Evolutionary conservation across 2,888 invertebrate genomes (phyloP), one percentile per base, ranked within the genome.

Genomic region (Pinctada fucata): DNA sequence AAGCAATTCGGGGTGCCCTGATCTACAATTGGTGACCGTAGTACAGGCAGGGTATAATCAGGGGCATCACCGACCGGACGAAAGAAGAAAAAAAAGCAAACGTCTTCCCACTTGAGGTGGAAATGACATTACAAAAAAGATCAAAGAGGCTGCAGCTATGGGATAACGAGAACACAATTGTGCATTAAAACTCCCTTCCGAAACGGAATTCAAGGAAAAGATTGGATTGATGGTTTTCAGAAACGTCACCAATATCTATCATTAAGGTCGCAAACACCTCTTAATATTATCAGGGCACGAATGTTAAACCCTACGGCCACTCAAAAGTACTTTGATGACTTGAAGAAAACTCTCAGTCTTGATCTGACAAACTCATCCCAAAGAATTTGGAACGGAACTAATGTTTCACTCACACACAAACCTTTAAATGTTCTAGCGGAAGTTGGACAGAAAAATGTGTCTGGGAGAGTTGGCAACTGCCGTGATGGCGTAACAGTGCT

Each of bases 401-500:
- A 58, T 31, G 75, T 75, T 47, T 58, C 75, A 10, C 58, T 68
- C 1, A 75, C 75, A 10, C 75, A 75, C 16, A 75, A 75, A 58
- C 75, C 75, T 6, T 45, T 48, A 0, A 51, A n/a, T 2, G 58
- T 75, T 3, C 16, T 75, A 6, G 75, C 75, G 3, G 68, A 75
- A 52, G 58, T 47, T 2, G 75, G 75, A 4, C 58, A 13, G n/a
- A 65, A 65, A 58, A 80, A 78, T 64, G 63, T 82, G 2, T 78
- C 82, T 8, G 79, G 82, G 2, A 31, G 81, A 5, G 78, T 82
- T 10, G 72, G 83, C 2, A 78, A 64, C 49, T 49, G 65, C 31
- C n/a, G 81, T 4, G 82, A 85, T 16, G 75, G 63, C 10, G 72
- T 85, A 0, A 75, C 84, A 0, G 81, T 84, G 6, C 47, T 83